phyloP scores from a whole-genome alignment of 1,140 invertebrate genomes.

The Habropoda laboriosa region DNA sequence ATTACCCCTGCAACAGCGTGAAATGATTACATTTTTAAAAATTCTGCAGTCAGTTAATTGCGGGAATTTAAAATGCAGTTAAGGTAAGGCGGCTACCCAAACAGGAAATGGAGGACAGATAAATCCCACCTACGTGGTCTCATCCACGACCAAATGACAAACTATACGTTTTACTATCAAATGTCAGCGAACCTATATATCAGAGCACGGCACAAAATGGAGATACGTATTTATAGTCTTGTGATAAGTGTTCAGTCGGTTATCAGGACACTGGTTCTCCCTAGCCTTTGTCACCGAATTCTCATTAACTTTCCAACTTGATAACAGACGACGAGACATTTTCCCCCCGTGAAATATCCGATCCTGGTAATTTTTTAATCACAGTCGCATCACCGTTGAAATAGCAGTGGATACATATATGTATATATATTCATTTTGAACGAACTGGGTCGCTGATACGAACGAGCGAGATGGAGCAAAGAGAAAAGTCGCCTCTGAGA shows the following conservation, averaged over 20 bases:
- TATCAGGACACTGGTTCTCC: not conserved
- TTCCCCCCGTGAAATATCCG: too few species aligned
- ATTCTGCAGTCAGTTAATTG: too few species aligned
- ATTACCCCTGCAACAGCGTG: too few species aligned
- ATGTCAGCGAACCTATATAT: constrained; percentile 46
- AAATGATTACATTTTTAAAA: too few species aligned
- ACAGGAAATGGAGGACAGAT: constrained; percentile 53
- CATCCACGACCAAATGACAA: constrained; percentile 43
- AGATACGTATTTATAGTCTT: constrained; percentile 47
- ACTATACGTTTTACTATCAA: constrained; percentile 42
- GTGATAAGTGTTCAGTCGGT: constrained; percentile 18
- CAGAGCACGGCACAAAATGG: constrained; percentile 20
- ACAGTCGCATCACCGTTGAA: too few species aligned
- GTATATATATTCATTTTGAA: too few species aligned
- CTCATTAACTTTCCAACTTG: not conserved
- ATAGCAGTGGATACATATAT: too few species aligned
- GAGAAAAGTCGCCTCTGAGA: too few species aligned
- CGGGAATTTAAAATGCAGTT: not conserved
- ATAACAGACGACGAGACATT: too few species aligned
- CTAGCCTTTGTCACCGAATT: not conserved
- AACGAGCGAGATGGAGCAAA: too few species aligned
- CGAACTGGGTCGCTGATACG: too few species aligned
- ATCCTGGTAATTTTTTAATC: too few species aligned
- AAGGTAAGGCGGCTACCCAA: not conserved
- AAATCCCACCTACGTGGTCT: constrained; percentile 46